Base-by-base conservation (phyloP, 2,888 invertebrate genomes). In the Neuroscelio doddi region DNA sequence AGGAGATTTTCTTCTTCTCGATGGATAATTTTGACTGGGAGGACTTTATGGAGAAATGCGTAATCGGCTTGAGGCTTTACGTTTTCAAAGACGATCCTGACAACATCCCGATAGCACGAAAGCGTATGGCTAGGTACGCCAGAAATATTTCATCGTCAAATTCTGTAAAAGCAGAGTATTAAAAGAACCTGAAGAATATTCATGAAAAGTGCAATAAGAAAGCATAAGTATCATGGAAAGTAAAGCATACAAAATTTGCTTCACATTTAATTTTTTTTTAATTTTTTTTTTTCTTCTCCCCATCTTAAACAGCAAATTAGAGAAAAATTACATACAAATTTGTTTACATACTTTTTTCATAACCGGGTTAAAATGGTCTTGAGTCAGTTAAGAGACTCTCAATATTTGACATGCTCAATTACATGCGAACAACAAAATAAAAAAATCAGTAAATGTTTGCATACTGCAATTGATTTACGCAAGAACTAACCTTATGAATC, bases 1-100 rank as follows among this genome's bases (percentile, higher is more conserved):
- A 85, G 62, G 71, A 85, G 69, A 70, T 80, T 1, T 88, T 86
- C 69, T 81, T 79, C 62, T 87, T 87, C 70, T 86, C 86, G 29
- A 81, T 87, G 69, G 76, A 79, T 8, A 71, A 85, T 62, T 80
- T 88, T 39, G 74, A 87, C 68, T 88, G 88, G 88, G 75, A 80
- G 1, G 75, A 79, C 8, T 88, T 86, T 70, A 79, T 88, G 68
- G 76, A 85, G 68, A 84, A 84, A 59, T 88, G 87, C 67, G 80
- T 87, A 2, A 73, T 80, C 47, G 88, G 88, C 16, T 76, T 87
- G 50, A 84, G 87, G 45, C 68, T 80, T 12, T 86, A 84, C 71
- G 76, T 87, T 24, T 81, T 88, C 49, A 86, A 87, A 64, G 88
- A 88, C 56, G 82, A 85, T 16, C 73, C 71, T 0, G 69, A 68